Evolutionary conservation across 2,888 invertebrate genomes (phyloP), one percentile per base, ranked within the genome.

Genomic region (Cephus pygmeus): DNA sequence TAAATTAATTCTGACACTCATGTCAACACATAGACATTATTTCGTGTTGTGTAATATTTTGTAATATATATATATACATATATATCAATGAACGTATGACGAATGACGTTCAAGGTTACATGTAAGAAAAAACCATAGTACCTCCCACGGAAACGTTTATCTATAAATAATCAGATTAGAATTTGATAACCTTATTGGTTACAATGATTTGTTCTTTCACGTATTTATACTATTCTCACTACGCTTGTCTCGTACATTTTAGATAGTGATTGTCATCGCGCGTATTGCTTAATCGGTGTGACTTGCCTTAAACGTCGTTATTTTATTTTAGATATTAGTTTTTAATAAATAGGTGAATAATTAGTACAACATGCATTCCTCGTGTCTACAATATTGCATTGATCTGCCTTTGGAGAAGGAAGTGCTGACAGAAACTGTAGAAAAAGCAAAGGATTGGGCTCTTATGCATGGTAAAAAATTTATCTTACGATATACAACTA

Each of bases 391-490:
- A 33, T 92, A 94, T n/a, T 94, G 94, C 87, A 89, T 97, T 79
- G 92, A 94, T 6, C 85, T 97, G 81, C 96, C 96, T 1, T 88
- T 97, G 79, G 92, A 94, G 31, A 93, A 94, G 78, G 92, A 93
- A n/a, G 92, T 97, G 75, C 75, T 76, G 40, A 87, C 93, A 30
- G 95, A 95, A 82, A 92, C 97, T 40, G 93, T 95, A 1, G 93
- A 94, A 79, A 96, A 96, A 90, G 95, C 96, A 0, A 96, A 96
- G 90, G 97, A 97, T 90, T 97, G 96, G 95, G 96, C 96, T 1
- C 89, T 97, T 56, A 96, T 96, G 95, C 96, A 97, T 90, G 97
- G 92, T 92, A 85, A 84, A 56, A 9, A 30, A 23, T 30, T 71
- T 34, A 30, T 71, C 30, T 71, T 33, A 30, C 6, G 1, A 71